These are phyloP conservation scores for Peromyscus maniculatus DNA, from an alignment of 2,113 vertebrate genomes.

Conservation along the genomic window DNA sequence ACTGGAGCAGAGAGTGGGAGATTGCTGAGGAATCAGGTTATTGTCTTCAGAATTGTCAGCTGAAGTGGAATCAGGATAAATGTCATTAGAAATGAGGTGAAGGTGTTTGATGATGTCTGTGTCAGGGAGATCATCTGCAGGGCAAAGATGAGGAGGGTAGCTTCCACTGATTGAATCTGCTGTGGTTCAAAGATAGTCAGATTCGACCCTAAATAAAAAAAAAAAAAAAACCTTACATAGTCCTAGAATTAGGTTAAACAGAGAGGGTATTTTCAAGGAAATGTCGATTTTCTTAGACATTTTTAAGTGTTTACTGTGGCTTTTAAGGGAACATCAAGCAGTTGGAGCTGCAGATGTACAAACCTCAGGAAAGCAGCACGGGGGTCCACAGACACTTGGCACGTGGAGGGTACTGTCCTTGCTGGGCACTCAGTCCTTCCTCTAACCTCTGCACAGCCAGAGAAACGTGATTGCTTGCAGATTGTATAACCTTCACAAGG, in stretches of 20 bases:
- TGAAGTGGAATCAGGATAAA: slow-evolving; percentile 19
- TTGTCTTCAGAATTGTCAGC: slow-evolving; percentile 34
- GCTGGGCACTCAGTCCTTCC: background rate
- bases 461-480: slow-evolving; percentile 32
- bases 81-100: slow-evolving; percentile 51
- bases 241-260: slow-evolving; percentile 14
- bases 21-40: background rate
- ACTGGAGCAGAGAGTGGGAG: background rate
- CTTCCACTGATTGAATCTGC: background rate
- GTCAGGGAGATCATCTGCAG: background rate
- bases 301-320: background rate
- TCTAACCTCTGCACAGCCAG: background rate
- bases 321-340: slow-evolving; percentile 50
- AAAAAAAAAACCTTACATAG: background rate
- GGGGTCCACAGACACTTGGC: background rate
- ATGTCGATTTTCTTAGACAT: background rate
- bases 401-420: background rate
- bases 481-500: slow-evolving; percentile 16
- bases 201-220: background rate
- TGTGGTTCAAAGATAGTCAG: background rate
- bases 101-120: background rate
- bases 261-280: slow-evolving; percentile 28
- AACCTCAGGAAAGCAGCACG: background rate
- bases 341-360: background rate
- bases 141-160: background rate